Evolutionary conservation across 2,888 invertebrate species (phyloP).

Genomic region (Parnassius glacialis): DNA sequence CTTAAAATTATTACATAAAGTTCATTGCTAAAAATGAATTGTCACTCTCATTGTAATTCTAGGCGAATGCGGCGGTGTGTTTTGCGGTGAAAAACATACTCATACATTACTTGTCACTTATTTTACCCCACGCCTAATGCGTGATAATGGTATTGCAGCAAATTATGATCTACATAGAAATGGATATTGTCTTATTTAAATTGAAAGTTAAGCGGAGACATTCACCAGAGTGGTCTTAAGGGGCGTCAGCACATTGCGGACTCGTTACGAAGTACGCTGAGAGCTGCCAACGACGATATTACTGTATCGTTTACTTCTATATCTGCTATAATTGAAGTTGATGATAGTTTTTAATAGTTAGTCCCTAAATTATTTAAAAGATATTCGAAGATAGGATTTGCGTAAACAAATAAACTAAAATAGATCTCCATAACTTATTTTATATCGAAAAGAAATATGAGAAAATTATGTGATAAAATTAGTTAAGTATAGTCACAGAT

Average conservation of each 20-base stretch:
- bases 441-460: too few relatives aligned
- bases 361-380: not conserved
- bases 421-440: too few relatives aligned
- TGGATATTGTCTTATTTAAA: constrained; percentile 41
- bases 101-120: not conserved
- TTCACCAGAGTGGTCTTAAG: constrained; percentile 37
- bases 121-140: not conserved
- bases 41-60: constrained; percentile 1
- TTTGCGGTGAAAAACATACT: not conserved
- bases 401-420: too few relatives aligned
- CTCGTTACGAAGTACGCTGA: constrained; percentile 51
- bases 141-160: not conserved
- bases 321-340: constrained; percentile 31
- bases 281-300: constrained; percentile 49
- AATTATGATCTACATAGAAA: constrained; percentile 20
- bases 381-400: too few relatives aligned
- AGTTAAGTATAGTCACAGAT: too few relatives aligned
- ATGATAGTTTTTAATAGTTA: not conserved
- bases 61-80: not conserved
- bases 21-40: not conserved
- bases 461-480: too few relatives aligned
- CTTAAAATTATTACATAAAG: not conserved
- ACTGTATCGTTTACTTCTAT: constrained; percentile 46
- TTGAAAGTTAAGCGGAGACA: constrained; percentile 48
- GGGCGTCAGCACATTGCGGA: constrained; percentile 33